Conservation (phyloP, 2,888 invertebrate genomes). For the Acrobeloides nanus region DNA sequence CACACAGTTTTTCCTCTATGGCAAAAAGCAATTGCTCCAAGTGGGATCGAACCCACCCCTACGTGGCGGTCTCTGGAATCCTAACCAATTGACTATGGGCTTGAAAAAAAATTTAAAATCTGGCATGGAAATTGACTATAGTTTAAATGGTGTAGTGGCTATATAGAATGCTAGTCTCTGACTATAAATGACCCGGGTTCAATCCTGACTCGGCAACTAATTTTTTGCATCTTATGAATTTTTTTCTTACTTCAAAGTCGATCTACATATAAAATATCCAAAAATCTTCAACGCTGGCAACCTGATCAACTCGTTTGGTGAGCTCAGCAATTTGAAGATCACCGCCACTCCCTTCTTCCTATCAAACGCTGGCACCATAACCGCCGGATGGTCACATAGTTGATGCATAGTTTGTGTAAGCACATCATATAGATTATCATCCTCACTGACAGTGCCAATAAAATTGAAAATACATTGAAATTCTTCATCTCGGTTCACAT, state of each 20-base stretch:
- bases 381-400: conserved; percentile 93
- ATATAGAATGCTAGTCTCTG: no score
- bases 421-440: conserved; percentile 96
- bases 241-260: conserved; percentile 92
- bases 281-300: conserved; percentile 89
- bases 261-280: conserved; percentile 92
- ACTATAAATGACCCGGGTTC: no score
- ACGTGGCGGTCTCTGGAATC: no score
- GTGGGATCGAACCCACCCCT: no score
- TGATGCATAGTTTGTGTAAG: conserved; percentile 89
- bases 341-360: conserved; percentile 88
- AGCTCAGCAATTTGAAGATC: conserved; percentile 89
- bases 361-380: conserved; percentile 85
- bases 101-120: conserved; percentile 11
- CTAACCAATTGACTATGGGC: no score
- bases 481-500: conserved; percentile 95
- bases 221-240: no score
- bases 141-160: no score
- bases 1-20: not conserved
- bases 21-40: no score
- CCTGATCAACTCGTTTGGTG: conserved; percentile 88
- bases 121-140: not conserved
- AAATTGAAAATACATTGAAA: conserved; percentile 96
- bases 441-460: conserved; percentile 94
- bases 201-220: no score